These are phyloP conservation scores for Calliphora vicina DNA, from an alignment of 1,140 invertebrate species.

Conservation along the genomic window DNA sequence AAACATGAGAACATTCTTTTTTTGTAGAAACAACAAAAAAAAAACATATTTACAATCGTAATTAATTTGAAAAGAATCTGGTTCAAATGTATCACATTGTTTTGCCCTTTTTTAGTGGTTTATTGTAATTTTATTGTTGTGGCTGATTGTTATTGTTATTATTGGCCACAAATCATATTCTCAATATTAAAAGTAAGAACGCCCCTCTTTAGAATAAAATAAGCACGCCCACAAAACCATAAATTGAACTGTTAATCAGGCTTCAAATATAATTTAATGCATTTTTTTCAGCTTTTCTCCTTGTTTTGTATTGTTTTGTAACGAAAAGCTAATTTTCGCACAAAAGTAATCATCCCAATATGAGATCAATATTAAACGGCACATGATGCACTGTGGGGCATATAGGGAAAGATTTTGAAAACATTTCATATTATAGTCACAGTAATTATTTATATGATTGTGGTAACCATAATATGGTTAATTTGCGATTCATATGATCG, in stretches of 20 bases:
- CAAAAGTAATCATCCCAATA: background rate
- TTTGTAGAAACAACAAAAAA: background rate
- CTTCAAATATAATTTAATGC: constrained; percentile 42
- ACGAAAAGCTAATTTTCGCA: background rate
- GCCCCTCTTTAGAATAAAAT: constrained; percentile 40
- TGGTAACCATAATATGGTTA: too few species aligned
- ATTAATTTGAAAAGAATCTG: background rate
- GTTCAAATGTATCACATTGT: background rate
- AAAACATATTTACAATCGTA: background rate
- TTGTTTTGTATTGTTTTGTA: background rate
- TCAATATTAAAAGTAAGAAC: background rate
- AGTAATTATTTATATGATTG: too few species aligned
- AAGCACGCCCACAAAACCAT: constrained; percentile 41
- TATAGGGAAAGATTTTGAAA: too few species aligned
- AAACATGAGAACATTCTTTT: background rate
- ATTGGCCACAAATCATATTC: background rate
- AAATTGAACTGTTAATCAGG: constrained; percentile 44
- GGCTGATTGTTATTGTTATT: background rate
- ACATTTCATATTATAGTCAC: too few species aligned
- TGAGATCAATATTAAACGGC: constrained; percentile 14
- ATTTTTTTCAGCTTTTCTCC: background rate
- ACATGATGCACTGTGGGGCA: background rate
- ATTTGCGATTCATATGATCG: too few species aligned
- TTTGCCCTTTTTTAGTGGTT: background rate
- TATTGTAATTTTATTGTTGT: background rate